Base-by-base conservation (phyloP, 1,140 invertebrate species). In the Hormaphis cornu region DNA sequence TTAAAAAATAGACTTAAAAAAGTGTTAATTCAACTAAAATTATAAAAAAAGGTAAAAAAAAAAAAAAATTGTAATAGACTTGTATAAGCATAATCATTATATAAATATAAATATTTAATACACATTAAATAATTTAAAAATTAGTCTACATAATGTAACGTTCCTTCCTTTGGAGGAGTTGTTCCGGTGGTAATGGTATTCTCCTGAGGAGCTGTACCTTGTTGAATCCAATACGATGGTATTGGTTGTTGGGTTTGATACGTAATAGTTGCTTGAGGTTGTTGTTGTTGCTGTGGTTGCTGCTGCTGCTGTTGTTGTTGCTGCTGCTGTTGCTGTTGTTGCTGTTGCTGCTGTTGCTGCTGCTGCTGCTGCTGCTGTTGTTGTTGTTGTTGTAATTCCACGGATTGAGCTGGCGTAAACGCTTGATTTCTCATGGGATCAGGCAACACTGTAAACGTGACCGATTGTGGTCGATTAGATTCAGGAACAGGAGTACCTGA, bases 351-450 rank as follows among this genome's bases (percentile, higher is more conserved):
- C 2, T 61, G 58, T 1, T 61, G 58, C 0, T 61, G 58, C 1
- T 61, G 58, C 1, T 61, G 58, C 7, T 71, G 74, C n/a, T 72
- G 71, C 2, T 73, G 70, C 3, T 72, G 72, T 22, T 72, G 72
- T 30, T 72, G 72, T 35, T 72, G 71, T 33, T 72, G 70, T 46
- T 73, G 74, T 54, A 72, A 70, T 72, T 74, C 73, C 26, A 69
- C 33, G 20, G 61, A 35, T 54, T 73, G 72, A 35, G 63, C 35
- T 69, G 73, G 59, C n/a, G 61, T 66, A 22, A 66, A 66, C 0
- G 61, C 35, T 6, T 66, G 61, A 50, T 66, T 66, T 50, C 61
- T 66, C 61, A 66, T 66, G 0, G 61, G 42, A 66, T 66, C 61
- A n/a, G 61, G 61, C 3, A 66, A 46, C 14, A 66, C 61, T 22